Evolutionary conservation across 1,140 invertebrate genomes (phyloP).

Genomic region (Andrena cerasifolii): DNA sequence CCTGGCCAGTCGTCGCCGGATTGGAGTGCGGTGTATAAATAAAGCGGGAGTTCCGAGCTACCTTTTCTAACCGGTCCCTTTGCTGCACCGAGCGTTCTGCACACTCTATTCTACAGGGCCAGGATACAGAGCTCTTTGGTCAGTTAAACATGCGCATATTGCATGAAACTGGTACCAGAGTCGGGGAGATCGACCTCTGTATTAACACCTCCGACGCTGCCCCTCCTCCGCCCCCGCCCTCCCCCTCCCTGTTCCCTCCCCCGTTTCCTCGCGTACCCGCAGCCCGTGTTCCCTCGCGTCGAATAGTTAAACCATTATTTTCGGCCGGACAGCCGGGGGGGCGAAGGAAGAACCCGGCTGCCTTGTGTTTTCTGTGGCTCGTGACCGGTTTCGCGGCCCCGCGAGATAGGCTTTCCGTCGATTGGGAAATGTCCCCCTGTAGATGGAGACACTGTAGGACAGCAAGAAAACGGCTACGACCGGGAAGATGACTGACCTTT

Average conservation of each 20-base stretch:
- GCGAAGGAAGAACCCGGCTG: conserved; percentile 67
- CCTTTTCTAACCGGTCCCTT: conserved; percentile 53
- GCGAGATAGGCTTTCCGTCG: conserved; percentile 22
- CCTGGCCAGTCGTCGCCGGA: conserved; percentile 50
- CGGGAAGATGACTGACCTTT: too few relatives aligned
- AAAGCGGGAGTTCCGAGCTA: conserved; percentile 58
- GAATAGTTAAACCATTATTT: conserved; percentile 75
- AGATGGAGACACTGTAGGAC: background rate
- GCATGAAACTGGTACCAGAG: conserved; percentile 81
- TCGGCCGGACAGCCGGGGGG: conserved; percentile 68
- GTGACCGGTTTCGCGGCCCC: conserved; percentile 15
- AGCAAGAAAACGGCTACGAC: background rate
- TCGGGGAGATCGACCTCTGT: conserved; percentile 78
- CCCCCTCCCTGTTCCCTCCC: too few relatives aligned
- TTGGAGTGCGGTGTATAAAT: conserved; percentile 70
- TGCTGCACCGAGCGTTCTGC: conserved; percentile 44
- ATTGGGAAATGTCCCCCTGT: conserved; percentile 1
- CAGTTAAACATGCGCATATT: conserved; percentile 83
- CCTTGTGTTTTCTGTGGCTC: conserved; percentile 60
- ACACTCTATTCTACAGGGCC: conserved; percentile 56
- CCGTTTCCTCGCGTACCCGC: background rate
- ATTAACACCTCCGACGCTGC: conserved; percentile 78
- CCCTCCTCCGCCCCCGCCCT: too few relatives aligned
- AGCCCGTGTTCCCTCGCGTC: conserved; percentile 50
- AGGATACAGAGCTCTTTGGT: conserved; percentile 77